Conservation (phyloP, 2,797 vertebrate genomes). For the Danio kyathit region DNA sequence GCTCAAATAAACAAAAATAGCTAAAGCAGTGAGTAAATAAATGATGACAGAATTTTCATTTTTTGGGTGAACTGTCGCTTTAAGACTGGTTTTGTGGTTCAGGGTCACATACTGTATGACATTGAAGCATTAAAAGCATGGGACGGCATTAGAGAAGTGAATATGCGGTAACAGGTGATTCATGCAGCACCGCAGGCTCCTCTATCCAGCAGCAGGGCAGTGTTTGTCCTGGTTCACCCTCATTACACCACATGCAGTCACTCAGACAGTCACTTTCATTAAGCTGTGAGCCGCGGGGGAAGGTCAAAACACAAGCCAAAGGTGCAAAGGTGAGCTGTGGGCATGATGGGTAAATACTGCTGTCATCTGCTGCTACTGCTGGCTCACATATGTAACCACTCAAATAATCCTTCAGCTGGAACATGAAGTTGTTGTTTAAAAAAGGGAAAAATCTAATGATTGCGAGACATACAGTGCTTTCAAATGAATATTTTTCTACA, state of each 20-base stretch:
- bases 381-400: conserved; percentile 9
- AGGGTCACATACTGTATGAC: too few species aligned
- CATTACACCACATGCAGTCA: conserved; percentile 65
- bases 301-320: conserved; percentile 58
- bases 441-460: too few species aligned
- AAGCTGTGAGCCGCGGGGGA: conserved; percentile 45
- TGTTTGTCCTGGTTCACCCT: conserved; percentile 50
- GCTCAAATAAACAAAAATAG: too few species aligned
- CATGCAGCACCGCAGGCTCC: conserved; percentile 42
- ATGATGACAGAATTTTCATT: too few species aligned
- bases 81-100: too few species aligned
- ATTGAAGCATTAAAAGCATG: background rate
- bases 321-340: conserved; percentile 62
- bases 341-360: conserved; percentile 55
- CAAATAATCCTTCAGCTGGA: background rate
- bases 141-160: background rate
- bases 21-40: too few species aligned
- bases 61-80: too few species aligned
- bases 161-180: conserved; percentile 44
- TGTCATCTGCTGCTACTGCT: conserved; percentile 54
- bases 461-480: too few species aligned
- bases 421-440: background rate
- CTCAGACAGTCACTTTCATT: conserved; percentile 55
- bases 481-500: too few species aligned
- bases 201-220: conserved; percentile 11